Evolutionary conservation across 2,797 vertebrate genomes (phyloP).

Genomic region (Furcifer pardalis): DNA sequence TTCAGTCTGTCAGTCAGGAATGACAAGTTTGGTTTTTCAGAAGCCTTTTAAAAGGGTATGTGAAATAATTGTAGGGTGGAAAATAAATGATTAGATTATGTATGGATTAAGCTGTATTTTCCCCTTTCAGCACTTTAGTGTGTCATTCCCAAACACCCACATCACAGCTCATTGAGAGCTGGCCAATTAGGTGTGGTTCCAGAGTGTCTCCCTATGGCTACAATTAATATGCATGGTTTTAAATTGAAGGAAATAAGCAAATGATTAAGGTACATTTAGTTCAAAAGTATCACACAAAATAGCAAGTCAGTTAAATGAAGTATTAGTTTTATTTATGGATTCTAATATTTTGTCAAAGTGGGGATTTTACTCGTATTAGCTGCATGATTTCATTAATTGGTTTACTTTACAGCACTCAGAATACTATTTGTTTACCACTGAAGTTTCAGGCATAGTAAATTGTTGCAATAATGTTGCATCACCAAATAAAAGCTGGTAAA

Average conservation of each 20-base stretch:
- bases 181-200: not conserved
- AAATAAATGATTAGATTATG: not conserved
- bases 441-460: not conserved
- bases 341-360: not conserved
- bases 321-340: not conserved
- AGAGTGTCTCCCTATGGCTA: not conserved
- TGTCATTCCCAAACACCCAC: slow-evolving; percentile 11
- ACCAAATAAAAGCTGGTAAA: not conserved
- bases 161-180: not conserved
- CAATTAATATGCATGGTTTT: slow-evolving; percentile 1
- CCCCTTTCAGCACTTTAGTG: not conserved
- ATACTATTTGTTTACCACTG: not conserved
- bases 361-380: not conserved
- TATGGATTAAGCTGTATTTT: not conserved
- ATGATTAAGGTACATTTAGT: not conserved
- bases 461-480: not conserved
- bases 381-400: not conserved
- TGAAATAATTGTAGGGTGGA: not conserved
- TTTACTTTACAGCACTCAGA: not conserved
- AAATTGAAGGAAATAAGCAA: not conserved
- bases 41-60: not conserved
- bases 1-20: not conserved
- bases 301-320: not conserved
- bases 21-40: not conserved
- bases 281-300: not conserved